A percentile compares a stretch with the other conserved stretches of the same genome.
phyloP scores from a whole-genome alignment of 2,113 vertebrate species.

The Entomyzon cyanotis region DNA sequence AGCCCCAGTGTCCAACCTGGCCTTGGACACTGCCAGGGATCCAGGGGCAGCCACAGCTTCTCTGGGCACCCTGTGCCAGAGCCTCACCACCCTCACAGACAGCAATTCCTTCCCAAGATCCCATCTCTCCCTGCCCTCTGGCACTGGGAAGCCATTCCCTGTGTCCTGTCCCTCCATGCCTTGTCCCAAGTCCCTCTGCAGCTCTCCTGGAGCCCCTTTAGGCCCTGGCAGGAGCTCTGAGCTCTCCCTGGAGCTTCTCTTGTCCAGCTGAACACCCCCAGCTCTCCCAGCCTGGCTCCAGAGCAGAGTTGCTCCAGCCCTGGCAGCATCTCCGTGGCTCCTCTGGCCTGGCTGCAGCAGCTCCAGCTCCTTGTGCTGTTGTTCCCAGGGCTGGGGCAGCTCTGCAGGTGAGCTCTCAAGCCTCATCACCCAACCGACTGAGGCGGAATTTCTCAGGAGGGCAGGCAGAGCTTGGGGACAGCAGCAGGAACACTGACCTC shows the following conservation, averaged over 20 bases:
- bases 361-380: background rate
- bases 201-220: too few relatives aligned
- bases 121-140: background rate
- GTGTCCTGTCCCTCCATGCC: background rate
- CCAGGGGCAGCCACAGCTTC: background rate
- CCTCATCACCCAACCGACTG: background rate
- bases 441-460: background rate
- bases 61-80: background rate
- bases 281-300: background rate
- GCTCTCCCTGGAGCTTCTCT: too few relatives aligned
- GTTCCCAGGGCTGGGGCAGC: background rate
- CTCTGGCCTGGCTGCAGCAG: background rate
- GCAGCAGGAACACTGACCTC: background rate
- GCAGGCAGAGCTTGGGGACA: background rate
- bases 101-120: background rate
- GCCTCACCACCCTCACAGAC: background rate
- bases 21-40: fast-evolving
- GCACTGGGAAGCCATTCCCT: background rate
- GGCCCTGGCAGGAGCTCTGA: too few relatives aligned
- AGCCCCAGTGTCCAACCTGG: background rate
- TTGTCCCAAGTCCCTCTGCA: too few relatives aligned
- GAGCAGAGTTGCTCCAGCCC: background rate
- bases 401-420: background rate
- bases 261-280: too few relatives aligned
- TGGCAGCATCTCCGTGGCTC: background rate